A percentile compares a stretch with the other conserved stretches of the same genome.
These are phyloP conservation scores for Notospermus geniculatus DNA, from an alignment of 1,140 invertebrate genomes.

Conservation along the genomic window DNA sequence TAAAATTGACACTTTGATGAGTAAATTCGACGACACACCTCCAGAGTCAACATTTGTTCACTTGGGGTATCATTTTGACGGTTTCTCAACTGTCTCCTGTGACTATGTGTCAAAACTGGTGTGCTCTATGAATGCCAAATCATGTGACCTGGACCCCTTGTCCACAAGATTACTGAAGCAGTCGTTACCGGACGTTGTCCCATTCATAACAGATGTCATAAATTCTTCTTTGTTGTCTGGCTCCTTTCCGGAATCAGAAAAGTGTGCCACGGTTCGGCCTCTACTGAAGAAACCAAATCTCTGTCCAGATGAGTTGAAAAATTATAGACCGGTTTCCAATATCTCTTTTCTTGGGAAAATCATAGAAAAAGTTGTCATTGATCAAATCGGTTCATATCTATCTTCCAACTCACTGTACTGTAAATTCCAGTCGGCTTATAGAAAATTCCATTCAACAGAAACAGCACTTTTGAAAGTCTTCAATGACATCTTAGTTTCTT, in stretches of 20 bases:
- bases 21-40: too few species aligned
- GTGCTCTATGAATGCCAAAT: neutral
- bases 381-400: neutral
- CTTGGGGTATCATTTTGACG: neutral
- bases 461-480: neutral
- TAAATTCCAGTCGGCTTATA: neutral
- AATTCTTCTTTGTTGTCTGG: neutral
- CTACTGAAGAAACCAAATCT: neutral
- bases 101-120: neutral
- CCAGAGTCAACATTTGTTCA: too few species aligned
- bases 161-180: neutral
- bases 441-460: neutral
- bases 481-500: neutral
- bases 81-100: neutral
- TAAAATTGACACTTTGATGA: too few species aligned
- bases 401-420: neutral
- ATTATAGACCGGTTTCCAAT: neutral
- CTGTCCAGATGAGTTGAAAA: neutral
- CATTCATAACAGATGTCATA: neutral
- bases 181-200: neutral
- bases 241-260: neutral
- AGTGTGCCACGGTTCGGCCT: neutral
- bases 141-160: neutral
- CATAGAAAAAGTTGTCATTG: neutral
- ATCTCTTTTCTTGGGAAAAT: neutral